Evolutionary conservation across 2,113 vertebrate genomes (phyloP), one percentile per base, ranked within the genome.

Genomic region (Phaetusa simplex): DNA sequence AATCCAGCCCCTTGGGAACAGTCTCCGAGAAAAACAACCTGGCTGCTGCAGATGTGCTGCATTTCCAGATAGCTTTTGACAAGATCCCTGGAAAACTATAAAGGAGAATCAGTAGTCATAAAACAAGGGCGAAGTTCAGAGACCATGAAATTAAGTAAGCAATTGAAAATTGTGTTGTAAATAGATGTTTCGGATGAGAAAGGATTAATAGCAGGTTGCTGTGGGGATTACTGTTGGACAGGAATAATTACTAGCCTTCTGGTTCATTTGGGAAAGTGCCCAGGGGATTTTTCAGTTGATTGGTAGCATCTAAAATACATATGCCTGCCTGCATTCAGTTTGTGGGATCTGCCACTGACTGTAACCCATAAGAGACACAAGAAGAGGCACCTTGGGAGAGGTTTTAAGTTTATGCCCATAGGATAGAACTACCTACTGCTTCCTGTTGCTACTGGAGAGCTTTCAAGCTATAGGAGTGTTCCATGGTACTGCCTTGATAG

Each of bases 121-220:
- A 95, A 95, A 73, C 79, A 93, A 89, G 78, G 74, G 82, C 0
- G 45, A 95, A 90, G 89, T 93, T 96, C 87, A 90, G 91, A 95
- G 82, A 95, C 95, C 95, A 86, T 96, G 91, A 96, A 96, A 97
- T 93, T 91, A 91, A 89, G 78, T 90, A 96, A 95, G 86, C 84
- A 77, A 38, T 93, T 73, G 89, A 94, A 97, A 94, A 91, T 90
- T 80, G 71, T 90, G 53, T 96, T 94, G 82, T 90, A 95, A 94
- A 95, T 96, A 74, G 84, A 73, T 95, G 89, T 96, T 97, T 93
- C 89, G 93, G 96, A 97, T 90, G 71, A 93, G 84, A 91, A 87
- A 97, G 93, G 96, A 95, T 93, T 97, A 96, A 96, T 95, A 90
- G 81, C 93, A 90, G 71, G 67, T 94, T 96, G 82, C 85, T 82